A percentile compares a stretch with the other conserved stretches of the same genome.
phyloP scores from a whole-genome alignment of 2,888 invertebrate genomes.

The Axea sp. region DNA sequence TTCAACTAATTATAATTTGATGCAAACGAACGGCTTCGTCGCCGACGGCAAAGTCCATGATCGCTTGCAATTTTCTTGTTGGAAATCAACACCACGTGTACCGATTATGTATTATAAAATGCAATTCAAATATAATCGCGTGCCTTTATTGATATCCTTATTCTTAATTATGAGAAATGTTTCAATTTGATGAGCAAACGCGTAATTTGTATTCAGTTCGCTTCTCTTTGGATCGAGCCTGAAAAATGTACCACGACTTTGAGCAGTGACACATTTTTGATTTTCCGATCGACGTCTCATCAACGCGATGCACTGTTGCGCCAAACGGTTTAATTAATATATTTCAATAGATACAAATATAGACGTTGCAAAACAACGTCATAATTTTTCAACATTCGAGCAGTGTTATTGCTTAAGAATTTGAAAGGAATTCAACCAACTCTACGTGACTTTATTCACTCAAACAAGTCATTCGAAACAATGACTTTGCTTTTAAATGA shows the following conservation, averaged over 20 bases:
- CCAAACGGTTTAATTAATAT: no score
- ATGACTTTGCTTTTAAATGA: conserved; percentile 52
- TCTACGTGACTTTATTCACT: conserved; percentile 14
- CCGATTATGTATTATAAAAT: conserved; percentile 28
- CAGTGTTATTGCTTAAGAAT: conserved; percentile 12
- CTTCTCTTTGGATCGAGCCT: no score
- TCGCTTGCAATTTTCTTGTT: conserved; percentile 43
- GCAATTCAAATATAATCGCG: not conserved
- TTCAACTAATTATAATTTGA: conserved; percentile 36
- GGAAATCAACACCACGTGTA: conserved; percentile 27
- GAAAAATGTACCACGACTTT: no score
- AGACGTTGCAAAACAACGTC: not conserved
- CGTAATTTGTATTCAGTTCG: no score
- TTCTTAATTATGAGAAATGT: not conserved
- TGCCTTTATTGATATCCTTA: conserved; percentile 1
- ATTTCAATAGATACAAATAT: no score
- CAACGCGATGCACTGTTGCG: no score
- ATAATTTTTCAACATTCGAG: conserved; percentile 5
- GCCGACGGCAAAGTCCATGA: conserved; percentile 49
- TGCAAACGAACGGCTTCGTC: conserved; percentile 41
- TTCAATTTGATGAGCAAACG: no score
- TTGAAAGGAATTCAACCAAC: conserved; percentile 13
- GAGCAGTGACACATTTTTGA: no score
- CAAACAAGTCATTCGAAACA: conserved; percentile 46
- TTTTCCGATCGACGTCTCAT: no score